phyloP scores from a whole-genome alignment of 2,797 vertebrate genomes.

The Adelosebastes latens region DNA sequence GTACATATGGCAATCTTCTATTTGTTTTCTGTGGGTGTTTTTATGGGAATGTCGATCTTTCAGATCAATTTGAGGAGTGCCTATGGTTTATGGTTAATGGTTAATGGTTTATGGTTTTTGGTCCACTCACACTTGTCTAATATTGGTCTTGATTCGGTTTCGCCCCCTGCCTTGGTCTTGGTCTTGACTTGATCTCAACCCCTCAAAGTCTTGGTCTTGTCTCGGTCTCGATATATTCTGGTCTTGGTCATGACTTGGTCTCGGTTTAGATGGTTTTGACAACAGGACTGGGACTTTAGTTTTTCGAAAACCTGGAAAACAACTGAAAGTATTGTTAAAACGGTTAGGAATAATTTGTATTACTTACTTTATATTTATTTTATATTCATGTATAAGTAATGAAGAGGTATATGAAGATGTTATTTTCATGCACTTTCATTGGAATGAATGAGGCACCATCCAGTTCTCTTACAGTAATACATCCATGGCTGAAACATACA shows the following conservation, averaged over 20 bases:
- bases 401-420: rapidly evolving
- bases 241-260: too few species aligned
- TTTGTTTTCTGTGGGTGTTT: too few species aligned
- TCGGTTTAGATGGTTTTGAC: too few species aligned
- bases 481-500: neutral
- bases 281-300: too few species aligned
- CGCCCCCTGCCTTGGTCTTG: too few species aligned
- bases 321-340: neutral
- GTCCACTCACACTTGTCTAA: too few species aligned
- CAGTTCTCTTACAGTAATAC: neutral
- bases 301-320: neutral
- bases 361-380: neutral
- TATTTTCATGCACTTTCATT: neutral
- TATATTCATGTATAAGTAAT: neutral
- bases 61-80: neutral
- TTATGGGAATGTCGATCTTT: neutral
- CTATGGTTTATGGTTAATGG: neutral
- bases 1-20: neutral
- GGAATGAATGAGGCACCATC: neutral
- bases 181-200: too few species aligned
- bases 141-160: too few species aligned
- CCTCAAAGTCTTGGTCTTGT: neutral
- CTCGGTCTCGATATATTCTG: neutral
- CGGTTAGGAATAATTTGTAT: neutral
- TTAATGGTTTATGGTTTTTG: too few species aligned